A percentile compares a stretch with the other conserved stretches of the same genome.
phyloP scores from a whole-genome alignment of 1,140 invertebrate genomes.

The Galleria mellonella region DNA sequence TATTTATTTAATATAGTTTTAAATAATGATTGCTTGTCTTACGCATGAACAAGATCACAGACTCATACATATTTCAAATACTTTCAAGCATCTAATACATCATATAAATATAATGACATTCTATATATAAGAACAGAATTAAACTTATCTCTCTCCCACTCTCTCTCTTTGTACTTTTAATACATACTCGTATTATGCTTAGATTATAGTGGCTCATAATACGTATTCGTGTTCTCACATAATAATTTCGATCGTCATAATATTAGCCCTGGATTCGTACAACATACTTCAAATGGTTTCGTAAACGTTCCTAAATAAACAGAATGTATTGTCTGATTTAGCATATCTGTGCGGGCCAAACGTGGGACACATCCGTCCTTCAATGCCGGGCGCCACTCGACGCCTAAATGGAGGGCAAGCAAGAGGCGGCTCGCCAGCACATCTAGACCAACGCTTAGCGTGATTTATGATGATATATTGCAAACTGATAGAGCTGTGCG shows the following conservation, averaged over 20 bases:
- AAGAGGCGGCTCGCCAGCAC: slow-evolving; percentile 17
- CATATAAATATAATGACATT: too few relatives aligned
- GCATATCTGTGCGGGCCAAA: slow-evolving; percentile 15
- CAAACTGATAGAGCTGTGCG: slow-evolving; percentile 21
- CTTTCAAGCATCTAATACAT: too few relatives aligned
- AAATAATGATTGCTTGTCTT: too few relatives aligned
- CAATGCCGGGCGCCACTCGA: not conserved
- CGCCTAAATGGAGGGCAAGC: slow-evolving; percentile 24
- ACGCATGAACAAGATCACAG: too few relatives aligned
- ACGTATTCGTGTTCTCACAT: not conserved
- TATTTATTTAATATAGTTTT: too few relatives aligned
- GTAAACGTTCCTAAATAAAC: slow-evolving; percentile 8
- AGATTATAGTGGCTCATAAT: too few relatives aligned
- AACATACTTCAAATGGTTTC: not conserved
- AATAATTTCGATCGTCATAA: not conserved
- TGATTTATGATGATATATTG: slow-evolving; percentile 54
- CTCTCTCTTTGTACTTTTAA: too few relatives aligned
- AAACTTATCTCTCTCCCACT: too few relatives aligned
- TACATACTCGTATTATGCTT: too few relatives aligned
- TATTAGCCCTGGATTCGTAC: not conserved
- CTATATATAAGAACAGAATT: too few relatives aligned
- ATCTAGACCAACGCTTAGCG: slow-evolving; percentile 26
- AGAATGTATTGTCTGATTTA: slow-evolving; percentile 13
- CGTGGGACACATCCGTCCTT: too few relatives aligned
- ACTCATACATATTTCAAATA: too few relatives aligned